A percentile compares a stretch with the other conserved stretches of the same genome.
These are phyloP conservation scores for Chamaedrilus cognettii DNA, from an alignment of 2,888 invertebrate species.

Conservation along the genomic window DNA sequence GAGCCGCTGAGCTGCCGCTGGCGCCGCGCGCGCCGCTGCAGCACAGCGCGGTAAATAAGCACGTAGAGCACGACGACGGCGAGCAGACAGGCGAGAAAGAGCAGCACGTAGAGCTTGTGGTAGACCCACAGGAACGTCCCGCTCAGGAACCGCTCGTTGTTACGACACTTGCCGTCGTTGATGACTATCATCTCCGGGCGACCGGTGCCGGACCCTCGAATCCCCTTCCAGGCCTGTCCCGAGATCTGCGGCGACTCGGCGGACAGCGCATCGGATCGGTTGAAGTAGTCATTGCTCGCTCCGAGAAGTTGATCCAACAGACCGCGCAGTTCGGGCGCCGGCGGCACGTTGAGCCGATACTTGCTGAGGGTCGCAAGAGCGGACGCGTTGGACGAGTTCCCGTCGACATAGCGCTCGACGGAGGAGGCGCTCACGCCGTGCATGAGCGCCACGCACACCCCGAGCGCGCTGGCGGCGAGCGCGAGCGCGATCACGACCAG, in stretches of 20 bases:
- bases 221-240: neutral
- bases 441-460: conserved; percentile 42
- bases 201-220: neutral
- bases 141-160: conserved; percentile 40
- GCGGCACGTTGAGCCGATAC: neutral
- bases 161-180: conserved; percentile 42
- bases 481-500: conserved; percentile 42
- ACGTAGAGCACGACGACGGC: conserved; percentile 54
- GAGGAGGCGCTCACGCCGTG: conserved; percentile 38
- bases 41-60: conserved; percentile 53
- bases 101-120: conserved; percentile 51
- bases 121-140: conserved; percentile 42
- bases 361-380: too few relatives aligned
- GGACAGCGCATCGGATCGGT: too few relatives aligned
- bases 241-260: neutral
- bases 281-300: neutral
- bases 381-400: too few relatives aligned
- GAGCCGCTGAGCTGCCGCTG: conserved; percentile 31
- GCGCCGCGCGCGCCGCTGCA: conserved; percentile 23
- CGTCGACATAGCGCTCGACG: neutral
- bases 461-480: conserved; percentile 43
- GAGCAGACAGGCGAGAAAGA: conserved; percentile 52
- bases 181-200: neutral
- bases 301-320: neutral
- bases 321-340: neutral